Conservation (phyloP, 2,888 invertebrate genomes). For the Gortyna flavago region DNA sequence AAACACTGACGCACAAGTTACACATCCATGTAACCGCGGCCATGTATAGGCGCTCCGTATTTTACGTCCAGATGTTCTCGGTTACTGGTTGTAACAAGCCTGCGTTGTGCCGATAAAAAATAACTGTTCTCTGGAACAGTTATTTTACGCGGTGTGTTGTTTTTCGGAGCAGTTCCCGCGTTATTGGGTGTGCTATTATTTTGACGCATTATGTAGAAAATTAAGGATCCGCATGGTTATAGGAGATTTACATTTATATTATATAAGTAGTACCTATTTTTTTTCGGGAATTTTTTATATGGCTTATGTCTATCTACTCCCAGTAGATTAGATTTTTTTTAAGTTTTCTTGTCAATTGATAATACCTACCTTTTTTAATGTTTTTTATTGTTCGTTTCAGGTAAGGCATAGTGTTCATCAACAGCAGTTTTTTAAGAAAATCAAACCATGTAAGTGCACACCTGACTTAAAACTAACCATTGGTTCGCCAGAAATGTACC, state of each 20-base stretch:
- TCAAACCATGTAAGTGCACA: slow-evolving; percentile 21
- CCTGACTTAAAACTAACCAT: background rate
- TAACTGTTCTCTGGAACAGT: slow-evolving; percentile 65
- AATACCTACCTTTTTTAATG: background rate
- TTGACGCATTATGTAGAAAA: slow-evolving; percentile 53
- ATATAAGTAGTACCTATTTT: background rate
- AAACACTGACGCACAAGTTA: slow-evolving; percentile 46
- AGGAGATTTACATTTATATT: slow-evolving; percentile 14
- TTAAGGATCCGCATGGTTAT: slow-evolving; percentile 16
- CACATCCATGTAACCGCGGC: slow-evolving; percentile 50
- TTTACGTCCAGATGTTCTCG: slow-evolving; percentile 69
- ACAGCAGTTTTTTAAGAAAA: background rate
- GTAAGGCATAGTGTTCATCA: slow-evolving; percentile 27
- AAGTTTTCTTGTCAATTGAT: background rate
- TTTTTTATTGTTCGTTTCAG: slow-evolving; percentile 45
- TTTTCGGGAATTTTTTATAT: background rate
- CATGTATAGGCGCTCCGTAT: slow-evolving; percentile 66
- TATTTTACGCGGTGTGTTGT: slow-evolving; percentile 37
- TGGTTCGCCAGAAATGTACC: background rate
- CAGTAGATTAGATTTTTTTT: background rate
- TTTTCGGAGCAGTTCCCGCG: slow-evolving; percentile 40
- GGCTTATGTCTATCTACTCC: background rate
- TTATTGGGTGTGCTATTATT: slow-evolving; percentile 53
- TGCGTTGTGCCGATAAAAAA: slow-evolving; percentile 72
- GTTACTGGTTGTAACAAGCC: slow-evolving; percentile 63